Percentiles rank a stretch among this genome's conserved stretches.
Conservation (phyloP, 2,113 vertebrate genomes). For the Indicator indicator region DNA sequence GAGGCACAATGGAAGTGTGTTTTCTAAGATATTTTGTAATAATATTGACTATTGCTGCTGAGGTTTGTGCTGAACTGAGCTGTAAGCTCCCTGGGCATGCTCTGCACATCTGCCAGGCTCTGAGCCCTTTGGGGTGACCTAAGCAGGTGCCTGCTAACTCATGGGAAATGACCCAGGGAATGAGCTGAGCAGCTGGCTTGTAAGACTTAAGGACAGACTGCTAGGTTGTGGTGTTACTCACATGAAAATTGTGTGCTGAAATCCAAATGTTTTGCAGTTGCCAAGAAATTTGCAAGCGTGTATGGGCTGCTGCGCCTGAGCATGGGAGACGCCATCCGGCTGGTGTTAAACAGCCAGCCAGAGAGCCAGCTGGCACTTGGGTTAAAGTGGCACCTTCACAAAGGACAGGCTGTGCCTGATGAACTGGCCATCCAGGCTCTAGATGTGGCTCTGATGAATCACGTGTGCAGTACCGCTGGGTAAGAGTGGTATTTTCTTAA, state of each 20-base stretch:
- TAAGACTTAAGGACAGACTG: neutral
- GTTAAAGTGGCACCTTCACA: slow-evolving; percentile 80
- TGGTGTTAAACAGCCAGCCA: slow-evolving; percentile 75
- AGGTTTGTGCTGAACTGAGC: neutral
- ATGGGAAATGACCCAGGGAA: neutral
- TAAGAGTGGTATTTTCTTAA: slow-evolving; percentile 22
- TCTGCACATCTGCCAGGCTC: neutral
- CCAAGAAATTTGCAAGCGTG: slow-evolving; percentile 78
- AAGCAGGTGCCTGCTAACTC: neutral
- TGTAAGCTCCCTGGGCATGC: neutral
- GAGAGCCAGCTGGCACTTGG: slow-evolving; percentile 78
- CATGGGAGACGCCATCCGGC: slow-evolving; percentile 81
- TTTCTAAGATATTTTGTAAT: neutral
- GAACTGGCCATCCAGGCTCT: slow-evolving; percentile 88
- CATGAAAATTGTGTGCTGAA: neutral
- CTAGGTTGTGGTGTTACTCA: neutral
- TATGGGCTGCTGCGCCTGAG: slow-evolving; percentile 86
- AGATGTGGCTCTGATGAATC: slow-evolving; percentile 84
- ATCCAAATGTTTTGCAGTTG: slow-evolving; percentile 82
- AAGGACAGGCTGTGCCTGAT: slow-evolving; percentile 85
- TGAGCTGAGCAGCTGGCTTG: neutral
- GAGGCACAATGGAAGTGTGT: neutral
- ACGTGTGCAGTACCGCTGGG: slow-evolving; percentile 77
- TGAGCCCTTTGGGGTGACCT: neutral
- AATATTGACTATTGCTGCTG: neutral